phyloP scores from a whole-genome alignment of 2,113 vertebrate genomes.

The Tachycineta bicolor region DNA sequence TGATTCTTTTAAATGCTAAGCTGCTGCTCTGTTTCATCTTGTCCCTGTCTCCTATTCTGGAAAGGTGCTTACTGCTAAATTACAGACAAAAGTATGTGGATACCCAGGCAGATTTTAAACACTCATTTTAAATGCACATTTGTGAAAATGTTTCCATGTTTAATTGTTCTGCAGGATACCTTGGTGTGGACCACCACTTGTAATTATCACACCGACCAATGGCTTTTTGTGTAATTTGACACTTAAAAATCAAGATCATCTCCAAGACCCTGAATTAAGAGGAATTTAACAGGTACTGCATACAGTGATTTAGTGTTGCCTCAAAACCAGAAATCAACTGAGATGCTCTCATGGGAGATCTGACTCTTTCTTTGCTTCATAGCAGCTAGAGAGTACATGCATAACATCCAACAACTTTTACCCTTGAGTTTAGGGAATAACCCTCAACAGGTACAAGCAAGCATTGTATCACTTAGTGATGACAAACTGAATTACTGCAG shows the following conservation, averaged over 20 bases:
- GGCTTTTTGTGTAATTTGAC: neutral
- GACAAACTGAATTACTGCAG: neutral
- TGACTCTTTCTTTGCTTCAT: neutral
- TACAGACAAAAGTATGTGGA: neutral
- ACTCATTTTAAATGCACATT: neutral
- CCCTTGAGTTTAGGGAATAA: neutral
- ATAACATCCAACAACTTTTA: neutral
- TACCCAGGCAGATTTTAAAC: neutral
- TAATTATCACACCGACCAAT: neutral
- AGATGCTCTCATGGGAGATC: neutral
- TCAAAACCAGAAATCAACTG: neutral
- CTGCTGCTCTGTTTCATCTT: neutral
- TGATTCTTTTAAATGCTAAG: neutral
- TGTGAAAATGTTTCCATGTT: neutral
- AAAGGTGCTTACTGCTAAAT: neutral
- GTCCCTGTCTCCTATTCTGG: neutral
- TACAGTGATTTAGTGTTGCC: neutral
- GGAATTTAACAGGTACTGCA: neutral
- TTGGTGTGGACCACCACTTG: neutral
- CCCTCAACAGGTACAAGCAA: neutral
- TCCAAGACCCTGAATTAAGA: neutral
- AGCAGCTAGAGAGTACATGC: rapidly evolving
- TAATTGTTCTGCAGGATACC: neutral
- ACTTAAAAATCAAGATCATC: neutral
- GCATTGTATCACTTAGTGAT: neutral